Evolutionary conservation across 2,888 invertebrate species (phyloP).

Genomic region (Oeneis ivallda): DNA sequence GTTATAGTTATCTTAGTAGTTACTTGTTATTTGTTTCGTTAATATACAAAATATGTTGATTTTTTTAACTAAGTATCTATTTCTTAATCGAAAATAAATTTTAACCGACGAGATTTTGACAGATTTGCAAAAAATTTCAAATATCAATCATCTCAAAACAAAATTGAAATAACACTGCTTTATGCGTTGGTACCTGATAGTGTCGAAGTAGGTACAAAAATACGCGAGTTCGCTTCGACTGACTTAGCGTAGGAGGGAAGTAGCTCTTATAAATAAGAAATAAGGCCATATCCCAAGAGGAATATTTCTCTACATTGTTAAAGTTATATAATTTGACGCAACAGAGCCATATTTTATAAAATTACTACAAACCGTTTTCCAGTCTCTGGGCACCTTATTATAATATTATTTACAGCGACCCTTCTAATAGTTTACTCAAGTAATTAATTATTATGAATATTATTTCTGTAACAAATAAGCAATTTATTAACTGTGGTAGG

Average conservation of each 20-base stretch:
- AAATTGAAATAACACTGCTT: too few relatives aligned
- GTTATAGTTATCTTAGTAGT: too few relatives aligned
- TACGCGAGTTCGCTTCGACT: neutral
- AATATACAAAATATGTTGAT: too few relatives aligned
- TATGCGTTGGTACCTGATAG: too few relatives aligned
- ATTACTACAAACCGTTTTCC: neutral
- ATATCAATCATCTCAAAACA: too few relatives aligned
- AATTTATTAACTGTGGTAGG: neutral
- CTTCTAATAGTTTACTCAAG: constrained; percentile 1
- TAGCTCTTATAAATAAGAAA: neutral
- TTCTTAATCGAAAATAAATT: too few relatives aligned
- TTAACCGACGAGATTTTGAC: too few relatives aligned
- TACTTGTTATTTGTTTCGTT: too few relatives aligned
- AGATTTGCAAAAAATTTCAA: too few relatives aligned
- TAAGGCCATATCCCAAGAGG: neutral
- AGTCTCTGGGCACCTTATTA: neutral
- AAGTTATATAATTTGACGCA: neutral
- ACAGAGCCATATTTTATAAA: neutral
- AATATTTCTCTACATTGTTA: constrained; percentile 2
- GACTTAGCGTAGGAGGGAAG: neutral
- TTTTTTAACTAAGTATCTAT: too few relatives aligned
- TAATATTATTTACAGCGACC: neutral
- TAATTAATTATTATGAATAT: neutral
- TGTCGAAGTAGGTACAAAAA: too few relatives aligned
- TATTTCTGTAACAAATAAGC: neutral